Percentiles rank a stretch among this genome's conserved stretches.
Conservation (phyloP, 2,113 vertebrate species). For the Neodontobutis hainanensis region DNA sequence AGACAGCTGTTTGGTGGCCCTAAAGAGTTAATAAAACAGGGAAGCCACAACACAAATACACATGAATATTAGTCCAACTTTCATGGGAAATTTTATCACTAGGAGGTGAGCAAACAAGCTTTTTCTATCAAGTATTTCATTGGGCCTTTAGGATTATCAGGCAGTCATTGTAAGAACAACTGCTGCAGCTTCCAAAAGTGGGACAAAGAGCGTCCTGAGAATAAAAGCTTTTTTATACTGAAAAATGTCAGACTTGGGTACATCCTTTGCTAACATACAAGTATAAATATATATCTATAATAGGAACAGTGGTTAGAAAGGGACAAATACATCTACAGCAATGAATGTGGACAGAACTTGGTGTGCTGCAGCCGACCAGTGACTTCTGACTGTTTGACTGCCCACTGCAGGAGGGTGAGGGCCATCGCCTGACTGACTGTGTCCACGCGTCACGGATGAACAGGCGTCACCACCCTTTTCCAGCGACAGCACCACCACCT, state of each 20-base stretch:
- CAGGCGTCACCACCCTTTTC: slow-evolving; percentile 8
- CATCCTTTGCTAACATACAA: slow-evolving; percentile 62
- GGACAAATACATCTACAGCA: slow-evolving; percentile 65
- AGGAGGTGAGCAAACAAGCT: no score
- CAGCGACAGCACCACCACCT: slow-evolving; percentile 22
- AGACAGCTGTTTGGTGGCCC: neutral
- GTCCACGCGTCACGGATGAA: slow-evolving; percentile 52
- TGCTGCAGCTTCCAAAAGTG: slow-evolving; percentile 4
- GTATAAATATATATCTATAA: slow-evolving; percentile 56
- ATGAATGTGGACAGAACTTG: slow-evolving; percentile 76
- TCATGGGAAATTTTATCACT: no score
- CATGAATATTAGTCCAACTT: no score
- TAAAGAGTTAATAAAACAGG: neutral
- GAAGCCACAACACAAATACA: no score
- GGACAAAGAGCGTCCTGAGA: slow-evolving; percentile 23
- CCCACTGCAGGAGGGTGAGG: slow-evolving; percentile 67
- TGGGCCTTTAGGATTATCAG: no score
- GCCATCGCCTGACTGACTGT: slow-evolving; percentile 63
- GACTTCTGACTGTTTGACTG: slow-evolving; percentile 71
- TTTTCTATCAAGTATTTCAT: no score
- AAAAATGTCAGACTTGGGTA: slow-evolving; percentile 76
- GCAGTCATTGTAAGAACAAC: neutral
- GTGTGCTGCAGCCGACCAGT: slow-evolving; percentile 55
- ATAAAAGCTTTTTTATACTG: slow-evolving; percentile 38
- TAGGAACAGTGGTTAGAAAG: slow-evolving; percentile 50